Evolutionary conservation across 2,113 vertebrate species (phyloP), one percentile per base, ranked within the genome.

Genomic region (Glaucidium brasilianum): DNA sequence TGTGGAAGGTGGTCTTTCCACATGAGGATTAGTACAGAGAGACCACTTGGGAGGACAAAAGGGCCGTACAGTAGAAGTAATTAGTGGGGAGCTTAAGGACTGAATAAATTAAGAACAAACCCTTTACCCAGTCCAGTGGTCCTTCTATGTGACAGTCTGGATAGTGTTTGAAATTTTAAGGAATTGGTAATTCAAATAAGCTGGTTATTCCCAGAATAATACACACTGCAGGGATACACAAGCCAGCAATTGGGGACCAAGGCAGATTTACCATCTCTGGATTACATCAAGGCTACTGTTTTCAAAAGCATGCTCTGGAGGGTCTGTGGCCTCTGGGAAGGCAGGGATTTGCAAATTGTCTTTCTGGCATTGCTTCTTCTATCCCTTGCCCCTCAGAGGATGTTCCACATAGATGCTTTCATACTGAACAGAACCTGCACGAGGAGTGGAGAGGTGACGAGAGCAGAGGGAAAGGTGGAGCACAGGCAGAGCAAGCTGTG

Each of bases 401-500:
- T 4, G 25, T 18, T 64, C 37, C 35, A 39, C 29, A 35, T 3
- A 52, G 21, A 39, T 43, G 47, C 30, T 53, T 89, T 49, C 56
- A 58, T 25, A 49, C 4, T 6, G 20, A 52, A 32, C 41, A 35
- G 22, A 34, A 9, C 5, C 37, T 10, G 25, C 14, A 9, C 0
- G 37, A 77, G 55, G 30, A 63, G 45, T 2, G 9, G 41, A 34
- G 63, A 39, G 47, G 35, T 4, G 19, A 49, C 14, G 49, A 34
- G n/a, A 86, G 37, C 37, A 22, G 25, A 23, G 52, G 52, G 64
- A 23, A 39, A 84, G 41, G 63, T 1, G 3, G 45, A 78, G 37
- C 25, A 18, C 18, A 41, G 0, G 2, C 49, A 63, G 71, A 85
- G 63, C 17, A 7, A 71, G 63, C 7, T 0, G 1, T 19, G 71